Percentiles rank a stretch among this genome's conserved stretches.
These are phyloP conservation scores for Acanthosepion lycidas DNA, from an alignment of 2,888 invertebrate genomes.

Conservation along the genomic window DNA sequence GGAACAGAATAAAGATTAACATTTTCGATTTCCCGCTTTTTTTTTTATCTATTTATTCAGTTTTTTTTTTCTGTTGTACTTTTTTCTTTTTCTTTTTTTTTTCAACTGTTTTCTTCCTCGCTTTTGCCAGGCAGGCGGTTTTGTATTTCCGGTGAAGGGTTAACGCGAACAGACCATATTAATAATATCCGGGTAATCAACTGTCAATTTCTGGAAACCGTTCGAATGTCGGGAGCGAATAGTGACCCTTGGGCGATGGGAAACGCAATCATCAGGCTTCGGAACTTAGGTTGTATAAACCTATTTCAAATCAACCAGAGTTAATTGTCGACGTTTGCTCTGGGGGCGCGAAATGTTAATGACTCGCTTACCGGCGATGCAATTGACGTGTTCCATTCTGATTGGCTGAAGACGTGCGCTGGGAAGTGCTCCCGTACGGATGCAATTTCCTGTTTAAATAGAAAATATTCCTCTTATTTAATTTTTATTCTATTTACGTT, in stretches of 20 bases:
- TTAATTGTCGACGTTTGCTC: neutral
- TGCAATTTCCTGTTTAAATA: neutral
- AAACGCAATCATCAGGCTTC: neutral
- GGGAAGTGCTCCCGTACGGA: neutral
- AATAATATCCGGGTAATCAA: neutral
- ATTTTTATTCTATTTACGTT: no score
- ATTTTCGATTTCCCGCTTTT: no score
- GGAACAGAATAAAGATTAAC: no score
- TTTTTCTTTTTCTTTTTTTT: neutral
- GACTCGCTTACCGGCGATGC: neutral
- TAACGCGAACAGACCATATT: neutral
- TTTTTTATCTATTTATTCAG: no score
- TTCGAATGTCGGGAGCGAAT: neutral
- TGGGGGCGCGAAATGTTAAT: neutral
- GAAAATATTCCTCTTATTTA: neutral
- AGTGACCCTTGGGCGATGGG: neutral
- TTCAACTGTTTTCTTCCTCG: neutral
- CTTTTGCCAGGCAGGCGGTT: neutral
- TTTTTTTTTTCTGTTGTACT: no score
- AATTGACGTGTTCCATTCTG: neutral
- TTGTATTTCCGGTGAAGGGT: no score
- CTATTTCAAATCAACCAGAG: neutral
- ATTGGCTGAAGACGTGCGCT: neutral
- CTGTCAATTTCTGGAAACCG: neutral
- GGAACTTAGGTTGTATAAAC: neutral